These are phyloP conservation scores for Heteronetta atricapilla DNA, from an alignment of 2,113 vertebrate genomes.

Conservation along the genomic window DNA sequence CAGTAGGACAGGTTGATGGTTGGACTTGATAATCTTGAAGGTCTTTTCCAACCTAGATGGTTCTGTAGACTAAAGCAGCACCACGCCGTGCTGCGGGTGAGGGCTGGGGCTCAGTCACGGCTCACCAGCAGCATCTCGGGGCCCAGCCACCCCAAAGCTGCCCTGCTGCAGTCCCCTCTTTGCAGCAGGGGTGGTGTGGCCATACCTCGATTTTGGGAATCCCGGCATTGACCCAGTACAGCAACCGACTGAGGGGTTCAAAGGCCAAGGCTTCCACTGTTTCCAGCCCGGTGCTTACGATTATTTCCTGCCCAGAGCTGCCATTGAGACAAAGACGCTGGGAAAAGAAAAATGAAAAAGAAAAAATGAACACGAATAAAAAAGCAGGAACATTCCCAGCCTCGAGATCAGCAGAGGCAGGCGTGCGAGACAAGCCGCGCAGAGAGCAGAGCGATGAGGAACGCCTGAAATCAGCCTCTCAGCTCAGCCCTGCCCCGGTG, in stretches of 20 bases:
- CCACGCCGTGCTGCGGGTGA: rapidly evolving
- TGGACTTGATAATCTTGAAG: background rate
- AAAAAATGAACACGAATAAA: background rate
- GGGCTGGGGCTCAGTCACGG: rapidly evolving
- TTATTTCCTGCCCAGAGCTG: conserved; percentile 91
- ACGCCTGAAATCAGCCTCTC: background rate
- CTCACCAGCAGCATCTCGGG: background rate
- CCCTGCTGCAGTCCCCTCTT: too few species aligned
- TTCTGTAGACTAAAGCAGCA: background rate
- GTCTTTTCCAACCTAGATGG: background rate
- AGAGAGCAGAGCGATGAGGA: background rate
- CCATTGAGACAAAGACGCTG: conserved; percentile 96
- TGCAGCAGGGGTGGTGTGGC: rapidly evolving
- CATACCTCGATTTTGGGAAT: conserved; percentile 95
- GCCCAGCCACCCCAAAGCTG: background rate
- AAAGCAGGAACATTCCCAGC: background rate
- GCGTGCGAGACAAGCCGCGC: background rate
- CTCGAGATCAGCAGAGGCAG: background rate
- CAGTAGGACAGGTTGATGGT: background rate
- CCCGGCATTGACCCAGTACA: conserved; percentile 97
- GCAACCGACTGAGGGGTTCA: conserved; percentile 90
- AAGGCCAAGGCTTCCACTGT: conserved; percentile 95
- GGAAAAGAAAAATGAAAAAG: background rate
- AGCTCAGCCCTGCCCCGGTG: background rate
- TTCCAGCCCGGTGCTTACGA: conserved; percentile 87